Evolutionary conservation across 2,888 invertebrate species (phyloP), one percentile per base, ranked within the genome.

Genomic region (Cephus nigrinus): DNA sequence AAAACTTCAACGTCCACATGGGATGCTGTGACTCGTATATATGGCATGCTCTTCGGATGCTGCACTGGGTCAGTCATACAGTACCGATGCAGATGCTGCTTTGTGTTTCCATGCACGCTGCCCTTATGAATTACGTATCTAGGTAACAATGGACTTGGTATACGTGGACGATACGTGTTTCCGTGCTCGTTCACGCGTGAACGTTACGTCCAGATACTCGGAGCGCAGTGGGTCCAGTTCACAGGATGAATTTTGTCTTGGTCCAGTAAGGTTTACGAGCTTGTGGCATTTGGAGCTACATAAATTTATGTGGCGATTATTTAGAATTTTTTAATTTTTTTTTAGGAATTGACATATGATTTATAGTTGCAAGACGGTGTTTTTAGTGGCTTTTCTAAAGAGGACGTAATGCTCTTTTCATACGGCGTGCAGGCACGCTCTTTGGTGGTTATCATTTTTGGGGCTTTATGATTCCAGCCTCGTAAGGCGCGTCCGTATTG

Each of bases 401-500:
- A 23, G 55, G 15, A 9, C 23, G 2, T 9, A 55, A 55, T 55
- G 55, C 55, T 55, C 55, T 9, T 9, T 23, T 55, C 55, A 55
- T 55, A 55, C 23, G 23, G 55, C 55, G 5, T 55, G 55, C 23
- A 55, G 55, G 23, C 23, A 23, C 1, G 55, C 2, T 55, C 2
- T 23, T 23, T 55, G 9, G 9, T 2, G 0, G 55, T 5, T 9
- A 23, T 55, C 23, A 55, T 55, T 55, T 9, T 55, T 15, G 23
- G 2, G 23, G 9, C 84, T 88, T 88, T 85, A 85, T 81, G 84
- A 86, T 87, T 86, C 86, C 80, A 81, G 82, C 78, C 85, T 82
- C 84, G 85, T 85, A 81, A 78, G 74, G 74, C 75, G 79, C 78
- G 81, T 78, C 77, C 78, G 75, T 74, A 76, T 75, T 77, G 76